Evolutionary conservation across 2,888 invertebrate species (phyloP), one percentile per base, ranked within the genome.

Genomic region (Osmoderma eremita): DNA sequence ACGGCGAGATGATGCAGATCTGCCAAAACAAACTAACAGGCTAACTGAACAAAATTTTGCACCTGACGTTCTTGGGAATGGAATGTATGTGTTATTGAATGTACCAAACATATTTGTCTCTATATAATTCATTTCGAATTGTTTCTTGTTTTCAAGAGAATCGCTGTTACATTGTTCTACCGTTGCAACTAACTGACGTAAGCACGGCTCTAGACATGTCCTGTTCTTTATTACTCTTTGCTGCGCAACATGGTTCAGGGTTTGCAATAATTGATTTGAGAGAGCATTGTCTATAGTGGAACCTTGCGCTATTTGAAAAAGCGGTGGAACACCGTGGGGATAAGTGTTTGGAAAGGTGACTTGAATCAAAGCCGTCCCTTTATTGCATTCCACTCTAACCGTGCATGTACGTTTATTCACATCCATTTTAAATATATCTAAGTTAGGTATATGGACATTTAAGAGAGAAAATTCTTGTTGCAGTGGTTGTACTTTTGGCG

Each of bases 1-100:
- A 65, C 91, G 84, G 73, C 91, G 86, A 0, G 88, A 86, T 73
- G 88, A 87, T 63, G 90, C 85, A 0, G 91, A 90, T 58, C 71
- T 68, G 58, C 91, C 91, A 82, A 97, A 97, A 72, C 93, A 93
- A 0, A 95, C 95, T 66, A 98, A 82, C 64, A 90, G 88, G 76
- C 94, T 94, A 3, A 92, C 92, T 22, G 92, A 92, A 81, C 94
- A 95, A 85, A 97, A 98, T 75, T 92, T 91, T 0, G 95, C 97
- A 0, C 97, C 97, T 8, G 95, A 95, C 0, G 97, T 97, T 63
- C 95, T 86, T 0, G 97, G 97, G 81, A 96, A 98, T 0, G 97
- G 97, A 73, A 98, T 93, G 78, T 93, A 93, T 5, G 93, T 90
- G 77, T 94, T 94, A 69, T 84, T 84, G 70, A 81, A 84, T 39